Evolutionary conservation across 1,140 invertebrate genomes (phyloP), one percentile per base, ranked within the genome.

Genomic region (Atta texana): DNA sequence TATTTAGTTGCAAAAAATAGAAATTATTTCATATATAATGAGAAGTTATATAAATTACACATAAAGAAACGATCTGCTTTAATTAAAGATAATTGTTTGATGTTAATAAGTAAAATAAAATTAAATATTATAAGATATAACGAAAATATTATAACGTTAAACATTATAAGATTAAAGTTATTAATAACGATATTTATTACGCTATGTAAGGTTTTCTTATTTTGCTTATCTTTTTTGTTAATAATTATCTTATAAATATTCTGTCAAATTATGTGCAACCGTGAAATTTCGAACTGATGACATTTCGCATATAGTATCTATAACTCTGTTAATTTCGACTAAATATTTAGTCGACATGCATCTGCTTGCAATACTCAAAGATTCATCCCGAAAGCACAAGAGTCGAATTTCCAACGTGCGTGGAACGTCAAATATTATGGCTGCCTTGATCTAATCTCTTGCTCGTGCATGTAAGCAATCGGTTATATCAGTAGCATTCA

Each of bases 341-440:
- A 84, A 84, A 84, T 84, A 84, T 84, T 84, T 84, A 84, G 55
- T 51, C 44, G 55, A 84, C 80, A 84, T 84, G 28, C 69, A 84
- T 84, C 69, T 14, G 18, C 39, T 75, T 75, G 69, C 69, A 84
- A 84, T 51, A 72, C 44, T 84, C 69, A 74, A 84, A 84, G 80
- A 75, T 84, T 55, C 39, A 63, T n/a, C 55, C 21, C 16, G 55
- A 63, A 84, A 63, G 57, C 69, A 44, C 80, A 61, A 75, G 34
- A 84, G 80, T 57, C 55, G 69, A 84, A 84, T 84, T 84, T 57
- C 69, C 80, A 55, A 28, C 55, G 8, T 74, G 80, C n/a, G 39
- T 49, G 69, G 16, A 61, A 72, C 34, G 34, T 18, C 18, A 31
- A 72, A 84, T 75, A 57, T 74, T 57, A 31, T 31, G 69, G 80